Base-by-base conservation (phyloP, 2,797 vertebrate genomes). In the Amniataba percoides region DNA sequence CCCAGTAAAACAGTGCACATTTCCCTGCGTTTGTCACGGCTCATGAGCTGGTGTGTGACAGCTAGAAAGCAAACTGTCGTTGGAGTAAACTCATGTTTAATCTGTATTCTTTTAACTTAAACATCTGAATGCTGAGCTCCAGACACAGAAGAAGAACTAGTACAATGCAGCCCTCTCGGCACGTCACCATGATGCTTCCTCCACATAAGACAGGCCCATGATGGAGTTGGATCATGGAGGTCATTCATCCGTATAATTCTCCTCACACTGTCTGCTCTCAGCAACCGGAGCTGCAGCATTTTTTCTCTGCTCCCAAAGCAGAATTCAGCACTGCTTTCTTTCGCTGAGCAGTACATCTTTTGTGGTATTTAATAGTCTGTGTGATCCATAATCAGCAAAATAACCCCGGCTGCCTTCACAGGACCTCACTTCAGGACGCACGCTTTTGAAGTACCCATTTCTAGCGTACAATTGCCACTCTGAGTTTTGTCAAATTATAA, bases 371-470 rank as follows among this genome's bases (percentile, higher is more conserved):
- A 81, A 79, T 69, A 69, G 67, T 53, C 40, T 77, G 55, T 70
- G 63, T 78, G 75, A 84, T 79, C 68, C 27, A 61, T 79, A 79
- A 83, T 82, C 71, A 70, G 77, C 58, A 52, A 72, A 82, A 78
- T 81, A 78, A 75, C 77, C 79, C 68, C 21, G 52, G 25, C 71
- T 60, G 48, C 53, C 68, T 61, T 68, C 49, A 12, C 12, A 5
- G 46, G 71, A 72, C 62, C 63, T 63, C 57, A 58, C 69, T 69
- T 66, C 21, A 59, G 57, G 49, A 63, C 16, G 14, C 48, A 8
- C 8, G 46, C 80, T 60, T 83, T 83, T 86, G 62, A 86, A 89
- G 51, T 68, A 15, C 36, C 31, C 21, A 25, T 82, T 80, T 61
- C 48, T n/a, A 27, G n/a, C 42, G 34, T 1, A 80, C 62, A 85